Percentiles rank a stretch among this genome's conserved stretches.
These are phyloP conservation scores for Pteronura brasiliensis DNA, from an alignment of 2,113 vertebrate genomes.

Conservation along the genomic window DNA sequence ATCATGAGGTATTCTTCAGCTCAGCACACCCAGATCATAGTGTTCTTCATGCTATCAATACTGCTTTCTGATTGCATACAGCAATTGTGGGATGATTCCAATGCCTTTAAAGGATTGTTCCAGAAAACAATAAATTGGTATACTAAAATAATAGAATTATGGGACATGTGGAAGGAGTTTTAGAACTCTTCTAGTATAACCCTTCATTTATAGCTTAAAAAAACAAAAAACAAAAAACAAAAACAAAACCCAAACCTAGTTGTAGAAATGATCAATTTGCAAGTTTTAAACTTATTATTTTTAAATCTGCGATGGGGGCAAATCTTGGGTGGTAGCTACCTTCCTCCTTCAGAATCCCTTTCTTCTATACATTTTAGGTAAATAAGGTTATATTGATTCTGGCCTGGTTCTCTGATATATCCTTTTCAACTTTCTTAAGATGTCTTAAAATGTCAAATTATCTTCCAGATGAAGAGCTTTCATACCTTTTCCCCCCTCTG, in stretches of 20 bases:
- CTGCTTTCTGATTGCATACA: not conserved
- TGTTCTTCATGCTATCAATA: not conserved
- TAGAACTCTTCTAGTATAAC: not conserved
- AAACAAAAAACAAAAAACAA: not conserved
- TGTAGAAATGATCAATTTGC: not conserved
- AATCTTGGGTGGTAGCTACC: not conserved
- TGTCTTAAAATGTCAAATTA: not conserved
- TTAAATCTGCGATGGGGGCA: not conserved
- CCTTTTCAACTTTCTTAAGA: not conserved
- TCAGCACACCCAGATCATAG: not conserved
- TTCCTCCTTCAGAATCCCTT: not conserved
- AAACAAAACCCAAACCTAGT: not conserved
- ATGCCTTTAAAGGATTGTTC: not conserved
- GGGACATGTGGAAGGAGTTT: not conserved
- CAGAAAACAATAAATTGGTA: not conserved
- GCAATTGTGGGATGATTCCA: not conserved
- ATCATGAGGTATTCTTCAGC: not conserved
- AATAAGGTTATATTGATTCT: not conserved
- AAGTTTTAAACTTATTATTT: not conserved
- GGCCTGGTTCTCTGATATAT: not conserved
- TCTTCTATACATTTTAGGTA: not conserved
- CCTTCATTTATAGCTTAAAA: not conserved
- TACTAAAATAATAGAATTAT: not conserved
- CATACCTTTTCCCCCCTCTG: not conserved
- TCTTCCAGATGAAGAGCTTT: not conserved